Evolutionary conservation across 2,797 vertebrate species (phyloP), one percentile per base, ranked within the genome.

Genomic region (Muraenolepis orangiensis): DNA sequence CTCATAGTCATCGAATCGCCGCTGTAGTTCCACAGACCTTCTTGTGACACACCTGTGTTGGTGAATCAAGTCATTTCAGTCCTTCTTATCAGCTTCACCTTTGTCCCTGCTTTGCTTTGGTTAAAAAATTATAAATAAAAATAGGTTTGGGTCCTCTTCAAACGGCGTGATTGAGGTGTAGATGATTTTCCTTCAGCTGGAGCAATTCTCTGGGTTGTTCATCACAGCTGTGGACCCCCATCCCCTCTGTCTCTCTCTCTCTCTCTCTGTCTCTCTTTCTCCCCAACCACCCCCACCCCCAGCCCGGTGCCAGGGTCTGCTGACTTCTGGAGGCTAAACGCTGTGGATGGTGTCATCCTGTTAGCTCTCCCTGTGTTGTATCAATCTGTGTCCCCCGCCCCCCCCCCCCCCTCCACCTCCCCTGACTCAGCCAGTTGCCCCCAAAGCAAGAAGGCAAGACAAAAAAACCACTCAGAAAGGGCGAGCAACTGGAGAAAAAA

Each of bases 311-410:
- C 38, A 11, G 66, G 20, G n/a, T 32, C 26, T 31, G n/a, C 18
- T 31, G 16, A 75, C 23, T 72, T 66, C 72, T 72, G 66, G 75
- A 32, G 76, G 74, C 40, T 79, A 42, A 80, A 73, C 6, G 61
- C 72, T 12, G 66, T 14, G 70, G 76, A 69, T 72, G 73, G 72
- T 66, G 64, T 74, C 81, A 82, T 88, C 69, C 80, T 71, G 81
- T 82, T 72, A 76, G 73, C 74, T 84, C 75, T 79, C 85, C 83
- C 29, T 76, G 30, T 74, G 83, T 81, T 72, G 67, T 73, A 72
- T 75, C 80, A 78, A 76, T 86, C 82, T 70, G 69, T 40, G 29
- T 61, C 0, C 6, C 4, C 31, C 69, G 72, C 78, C 84, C 82
- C 0, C 13, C 66, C 6, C 66, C 6, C 2, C 2, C 26, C 14